Conservation (phyloP, 2,113 vertebrate genomes). For the Cyphomyrus discorhynchus region DNA sequence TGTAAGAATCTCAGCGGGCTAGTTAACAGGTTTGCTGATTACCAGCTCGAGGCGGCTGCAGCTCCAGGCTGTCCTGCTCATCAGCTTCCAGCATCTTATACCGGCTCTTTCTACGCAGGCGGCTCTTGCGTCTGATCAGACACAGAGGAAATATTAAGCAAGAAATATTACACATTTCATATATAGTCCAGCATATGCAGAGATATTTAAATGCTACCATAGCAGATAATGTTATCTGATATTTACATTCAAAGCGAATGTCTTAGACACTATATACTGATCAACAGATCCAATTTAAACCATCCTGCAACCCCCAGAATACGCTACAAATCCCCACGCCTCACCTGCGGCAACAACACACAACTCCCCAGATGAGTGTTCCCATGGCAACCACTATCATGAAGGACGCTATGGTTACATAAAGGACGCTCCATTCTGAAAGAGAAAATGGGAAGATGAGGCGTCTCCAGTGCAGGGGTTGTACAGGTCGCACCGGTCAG, state of each 20-base stretch:
- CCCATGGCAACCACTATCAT: constrained; percentile 83
- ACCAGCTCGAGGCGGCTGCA: constrained; percentile 80
- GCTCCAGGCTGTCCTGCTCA: constrained; percentile 79
- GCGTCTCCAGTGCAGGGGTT: neutral
- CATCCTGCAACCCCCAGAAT: neutral
- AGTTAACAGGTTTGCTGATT: constrained; percentile 10
- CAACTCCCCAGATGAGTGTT: constrained; percentile 74
- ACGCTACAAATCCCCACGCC: neutral
- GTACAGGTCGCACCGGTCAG: neutral
- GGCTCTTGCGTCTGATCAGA: constrained; percentile 71
- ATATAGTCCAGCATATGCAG: neutral
- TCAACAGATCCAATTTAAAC: neutral
- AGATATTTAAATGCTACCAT: neutral
- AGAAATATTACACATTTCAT: neutral
- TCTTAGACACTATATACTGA: neutral
- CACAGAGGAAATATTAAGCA: neutral
- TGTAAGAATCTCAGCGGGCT: neutral
- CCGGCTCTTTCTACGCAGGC: constrained; percentile 85
- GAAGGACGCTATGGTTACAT: constrained; percentile 89
- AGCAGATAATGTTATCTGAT: neutral
- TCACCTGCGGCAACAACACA: constrained; percentile 92
- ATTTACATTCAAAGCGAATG: neutral
- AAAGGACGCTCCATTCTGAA: constrained; percentile 96
- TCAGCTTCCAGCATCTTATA: constrained; percentile 93
- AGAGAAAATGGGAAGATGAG: constrained; percentile 27